Evolutionary conservation across 1,140 invertebrate genomes (phyloP), one percentile per base, ranked within the genome.

Genomic region (Drosophila leontia): DNA sequence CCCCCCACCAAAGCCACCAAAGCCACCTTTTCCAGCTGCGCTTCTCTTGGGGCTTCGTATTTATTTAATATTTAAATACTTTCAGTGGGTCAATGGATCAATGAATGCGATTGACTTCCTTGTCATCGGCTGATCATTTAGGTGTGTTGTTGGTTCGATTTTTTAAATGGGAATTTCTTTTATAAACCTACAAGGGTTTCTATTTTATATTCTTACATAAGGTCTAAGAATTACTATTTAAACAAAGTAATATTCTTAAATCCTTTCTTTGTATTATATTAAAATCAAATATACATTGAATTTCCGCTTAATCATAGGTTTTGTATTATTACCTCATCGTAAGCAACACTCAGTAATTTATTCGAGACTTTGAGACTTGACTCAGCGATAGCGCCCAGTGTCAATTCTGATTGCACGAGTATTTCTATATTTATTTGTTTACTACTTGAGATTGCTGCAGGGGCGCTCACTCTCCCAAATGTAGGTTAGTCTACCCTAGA

Each of bases 41-140:
- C 47, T 19, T 26, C 61, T 55, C 11, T 12, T 9, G 9, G 7
- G 3, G n/a, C 23, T 58, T 48, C 12, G 26, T 17, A 32, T 37
- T 34, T 60, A 69, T 71, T 57, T 29, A 50, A 42, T 60, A 69
- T 71, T 57, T 41, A 42, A 51, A 42, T 44, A 60, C 29, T 37
- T 51, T 70, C 8, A 60, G 32, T 74, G 42, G 68, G 70, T 74
- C 70, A 74, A 42, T 74, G 70, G 37, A 68, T 42, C 23, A 53
- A 53, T 17, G n/a, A 44, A 15, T 64, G 39, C 50, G n/a, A 9
- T 5, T 7, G 32, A 12, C 29, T 34, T 51, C 50, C 50, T 7
- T 7, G 29, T 51, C n/a, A 51, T 11, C 11, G 9, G 7, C 7
- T 48, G 23, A 29, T 29, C 45, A 4, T 29, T 29, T 29, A 29